Percentiles rank a stretch among this genome's conserved stretches.
Evolutionary conservation across 1,140 invertebrate genomes (phyloP).

Genomic region (Trachymyrmex cornetzi): DNA sequence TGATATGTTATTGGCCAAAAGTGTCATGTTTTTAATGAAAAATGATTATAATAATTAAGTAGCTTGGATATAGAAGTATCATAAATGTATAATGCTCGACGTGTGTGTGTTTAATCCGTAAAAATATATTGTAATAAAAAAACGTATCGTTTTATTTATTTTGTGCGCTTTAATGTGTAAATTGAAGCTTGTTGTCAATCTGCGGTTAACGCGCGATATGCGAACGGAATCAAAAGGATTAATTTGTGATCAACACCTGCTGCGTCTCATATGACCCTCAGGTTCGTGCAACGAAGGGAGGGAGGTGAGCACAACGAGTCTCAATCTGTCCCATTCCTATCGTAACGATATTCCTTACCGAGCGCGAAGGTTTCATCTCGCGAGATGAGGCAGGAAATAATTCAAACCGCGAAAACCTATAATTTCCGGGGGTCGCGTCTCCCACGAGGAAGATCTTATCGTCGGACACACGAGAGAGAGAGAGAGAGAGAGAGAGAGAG

Average conservation of each 20-base stretch:
- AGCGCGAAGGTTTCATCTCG: constrained; percentile 18
- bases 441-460: constrained; percentile 80
- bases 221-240: not conserved
- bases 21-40: not conserved
- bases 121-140: not conserved
- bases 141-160: not conserved
- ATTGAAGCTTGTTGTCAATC: not conserved
- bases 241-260: constrained; percentile 24
- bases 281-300: not conserved
- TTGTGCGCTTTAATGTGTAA: not conserved
- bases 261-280: constrained; percentile 1
- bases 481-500: not conserved
- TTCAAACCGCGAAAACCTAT: constrained; percentile 83
- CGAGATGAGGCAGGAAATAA: constrained; percentile 77
- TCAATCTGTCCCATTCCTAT: constrained; percentile 47
- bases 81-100: not conserved
- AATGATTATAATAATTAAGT: not conserved
- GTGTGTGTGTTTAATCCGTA: not conserved
- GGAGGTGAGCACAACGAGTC: constrained; percentile 3
- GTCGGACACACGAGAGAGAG: constrained; percentile 45
- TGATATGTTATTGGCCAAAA: not conserved
- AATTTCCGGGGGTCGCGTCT: constrained; percentile 78
- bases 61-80: not conserved
- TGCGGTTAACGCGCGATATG: not conserved
- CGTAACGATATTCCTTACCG: constrained; percentile 31